Base-by-base conservation (phyloP, 2,797 vertebrate species). In the Anisognathus igniventris region DNA sequence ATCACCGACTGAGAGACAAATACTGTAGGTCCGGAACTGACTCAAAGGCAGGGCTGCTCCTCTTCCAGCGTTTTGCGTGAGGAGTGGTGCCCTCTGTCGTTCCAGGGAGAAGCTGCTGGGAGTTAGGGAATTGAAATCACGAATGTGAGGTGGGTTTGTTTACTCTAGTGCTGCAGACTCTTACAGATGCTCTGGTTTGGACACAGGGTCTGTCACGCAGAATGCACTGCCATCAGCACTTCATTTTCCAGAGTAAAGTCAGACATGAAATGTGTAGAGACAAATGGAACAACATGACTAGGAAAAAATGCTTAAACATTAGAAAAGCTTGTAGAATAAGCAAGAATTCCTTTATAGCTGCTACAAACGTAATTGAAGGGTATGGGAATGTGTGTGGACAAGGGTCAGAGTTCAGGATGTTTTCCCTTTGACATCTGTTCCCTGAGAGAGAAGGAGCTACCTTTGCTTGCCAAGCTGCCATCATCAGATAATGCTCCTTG, bases 31-130 rank as follows among this genome's bases (percentile, higher is more conserved):
- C 23, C 24, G 10, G 12, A 61, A 50, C 42, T 58, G 57, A 33
- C 19, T 72, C 35, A 61, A 54, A 70, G 12, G 6, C 44, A 44
- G 39, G 39, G 39, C 47, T 53, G 57, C 58, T 64, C 10, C 27
- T 76, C n/a, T 78, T 71, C 39, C 62, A 83, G 65, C 21, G 58
- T 71, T 96, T 84, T 62, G 23, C 12, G 25, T 75, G 93, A 90
- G 10, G 88, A 84, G 51, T 53, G 66, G 80, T 90, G 93, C 76
- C 91, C 88, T 90, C 88, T 93, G 65, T 94, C 87, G 91, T 85
- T 89, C 13, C 48, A 62, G 39, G 54, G 68, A 74, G 57, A 68
- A 90, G 75, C 28, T 91, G 92, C 89, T 74, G 5, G 3, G n/a
- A 67, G 20, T 64, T 28, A 39, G 50, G 45, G 39, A 44, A 61